Base-by-base conservation (phyloP, 2,113 vertebrate genomes). In the Oryctolagus cuniculus region DNA sequence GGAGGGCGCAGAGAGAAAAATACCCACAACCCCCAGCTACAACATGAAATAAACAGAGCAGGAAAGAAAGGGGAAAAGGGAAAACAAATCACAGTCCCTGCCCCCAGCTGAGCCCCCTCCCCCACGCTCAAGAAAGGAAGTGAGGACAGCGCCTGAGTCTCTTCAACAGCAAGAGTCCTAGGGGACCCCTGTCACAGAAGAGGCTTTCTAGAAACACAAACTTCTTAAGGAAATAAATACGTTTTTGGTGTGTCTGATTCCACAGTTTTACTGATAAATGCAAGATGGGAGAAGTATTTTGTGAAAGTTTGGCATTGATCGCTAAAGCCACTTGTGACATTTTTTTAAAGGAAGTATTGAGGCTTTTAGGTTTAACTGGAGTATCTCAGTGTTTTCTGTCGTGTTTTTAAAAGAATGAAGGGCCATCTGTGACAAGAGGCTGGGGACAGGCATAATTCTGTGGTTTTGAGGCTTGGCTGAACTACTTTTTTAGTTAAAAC, bases 41-140 rank as follows among this genome's bases (percentile, higher is more conserved):
- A 97, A 98, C 97, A 97, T 97, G 96, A 97, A 98, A 98, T 97
- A 97, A 98, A 98, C 98, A 98, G 95, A 97, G 94, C 84, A 96
- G 97, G 95, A 97, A 98, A 96, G 95, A 95, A 61, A 31, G 88
- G 85, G 78, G 69, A 87, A 96, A 90, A 82, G 90, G 58, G 96
- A 34, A 82, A 96, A 72, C 38, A 69, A 96, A 86, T 70, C 87
- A 77, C 1, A 51, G 53, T 36, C 55, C 70, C 74, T 67, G 7
- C 51, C 67, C 93, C 90, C 97, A 95, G 44, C 44, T 44, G 44
- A 44, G 7, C 44, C 92, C 94, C 44, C 44, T 44, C 44, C 44
- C 44, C 44, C 44, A 31, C 91, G 94, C 87, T 95, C 96, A 89
- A 80, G 95, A 96, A 95, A 90, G 88, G 34, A 80, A 93, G 66